A percentile compares a stretch with the other conserved stretches of the same genome.
These are phyloP conservation scores for Pogonomyrmex barbatus DNA, from an alignment of 1,140 invertebrate species.

Conservation along the genomic window DNA sequence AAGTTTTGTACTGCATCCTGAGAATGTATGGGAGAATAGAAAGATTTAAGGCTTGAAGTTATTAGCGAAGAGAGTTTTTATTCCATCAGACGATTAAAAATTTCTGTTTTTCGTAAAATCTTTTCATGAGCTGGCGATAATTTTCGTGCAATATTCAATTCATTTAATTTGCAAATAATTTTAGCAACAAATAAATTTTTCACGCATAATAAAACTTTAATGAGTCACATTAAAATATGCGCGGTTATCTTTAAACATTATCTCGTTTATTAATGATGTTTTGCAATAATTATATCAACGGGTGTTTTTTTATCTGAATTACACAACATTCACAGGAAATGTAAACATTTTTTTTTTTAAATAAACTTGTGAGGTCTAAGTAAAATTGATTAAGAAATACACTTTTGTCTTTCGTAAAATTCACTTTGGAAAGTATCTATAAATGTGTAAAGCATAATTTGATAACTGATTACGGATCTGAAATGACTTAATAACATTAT, in stretches of 20 bases:
- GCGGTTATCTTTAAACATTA: neutral
- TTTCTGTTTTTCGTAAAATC: neutral
- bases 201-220: neutral
- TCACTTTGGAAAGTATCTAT: neutral
- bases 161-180: neutral
- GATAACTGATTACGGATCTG: neutral
- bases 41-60: conserved; percentile 1
- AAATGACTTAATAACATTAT: neutral
- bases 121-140: neutral
- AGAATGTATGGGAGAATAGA: neutral
- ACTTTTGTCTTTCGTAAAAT: neutral
- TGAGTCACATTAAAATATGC: neutral
- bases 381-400: neutral
- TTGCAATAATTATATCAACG: neutral
- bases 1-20: neutral
- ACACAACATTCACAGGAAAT: neutral
- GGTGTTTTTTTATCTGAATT: neutral
- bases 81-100: neutral
- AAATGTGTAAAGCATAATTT: neutral
- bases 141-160: neutral
- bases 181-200: neutral
- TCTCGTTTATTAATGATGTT: conserved; percentile 5
- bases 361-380: neutral
- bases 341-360: neutral
- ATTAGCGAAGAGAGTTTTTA: neutral